phyloP scores from a whole-genome alignment of 1,140 invertebrate species.

The Gyrodactylus bullatarudis region DNA sequence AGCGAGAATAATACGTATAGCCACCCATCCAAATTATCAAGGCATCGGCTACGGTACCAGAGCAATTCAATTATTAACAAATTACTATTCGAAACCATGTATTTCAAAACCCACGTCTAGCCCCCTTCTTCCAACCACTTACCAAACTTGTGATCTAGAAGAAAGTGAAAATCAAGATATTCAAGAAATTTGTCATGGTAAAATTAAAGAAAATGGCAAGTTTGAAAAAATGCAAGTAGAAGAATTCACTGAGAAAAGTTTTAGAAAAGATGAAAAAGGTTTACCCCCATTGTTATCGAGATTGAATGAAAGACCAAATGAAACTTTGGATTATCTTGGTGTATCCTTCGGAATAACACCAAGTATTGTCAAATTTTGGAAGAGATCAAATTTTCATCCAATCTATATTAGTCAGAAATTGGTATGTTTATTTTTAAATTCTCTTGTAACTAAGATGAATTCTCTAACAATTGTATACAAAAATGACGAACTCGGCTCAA shows the following conservation, averaged over 20 bases:
- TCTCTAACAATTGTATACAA: no score
- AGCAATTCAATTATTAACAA: conserved; percentile 41
- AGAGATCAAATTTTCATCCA: conserved; percentile 38
- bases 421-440: conserved; percentile 10
- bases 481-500: no score
- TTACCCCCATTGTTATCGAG: conserved; percentile 12
- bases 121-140: conserved; percentile 29
- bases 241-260: neutral
- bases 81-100: conserved; percentile 42
- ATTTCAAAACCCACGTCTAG: no score
- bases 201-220: neutral
- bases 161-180: conserved; percentile 11
- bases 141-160: conserved; percentile 18
- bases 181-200: neutral
- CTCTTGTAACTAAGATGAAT: neutral
- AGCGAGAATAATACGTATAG: conserved; percentile 62
- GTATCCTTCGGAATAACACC: conserved; percentile 26
- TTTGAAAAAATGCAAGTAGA: neutral
- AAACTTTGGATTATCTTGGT: conserved; percentile 61
- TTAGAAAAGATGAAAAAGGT: conserved; percentile 9
- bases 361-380: conserved; percentile 41
- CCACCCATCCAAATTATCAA: conserved; percentile 90
- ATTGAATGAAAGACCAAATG: conserved; percentile 43
- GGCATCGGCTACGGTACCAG: conserved; percentile 70
- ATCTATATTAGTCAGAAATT: conserved; percentile 44